phyloP scores from a whole-genome alignment of 2,113 vertebrate species.

The Beaufortia kweichowensis region DNA sequence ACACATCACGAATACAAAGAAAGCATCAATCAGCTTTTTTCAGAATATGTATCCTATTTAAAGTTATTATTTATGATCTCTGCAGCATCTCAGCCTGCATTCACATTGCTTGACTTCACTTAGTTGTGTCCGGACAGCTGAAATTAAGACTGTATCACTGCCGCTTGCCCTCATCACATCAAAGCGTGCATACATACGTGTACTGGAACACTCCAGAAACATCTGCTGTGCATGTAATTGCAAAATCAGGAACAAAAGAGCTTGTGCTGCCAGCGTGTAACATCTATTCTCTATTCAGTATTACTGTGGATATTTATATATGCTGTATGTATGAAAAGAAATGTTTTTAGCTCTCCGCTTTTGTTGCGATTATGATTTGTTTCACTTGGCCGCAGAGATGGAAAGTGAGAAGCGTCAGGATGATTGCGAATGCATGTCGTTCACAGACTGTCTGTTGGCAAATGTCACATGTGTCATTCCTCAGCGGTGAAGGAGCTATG shows the following conservation, averaged over 20 bases:
- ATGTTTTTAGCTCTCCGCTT: conserved; percentile 7
- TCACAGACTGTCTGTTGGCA: conserved; percentile 17
- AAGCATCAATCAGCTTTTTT: no score
- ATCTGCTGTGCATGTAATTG: conserved; percentile 5
- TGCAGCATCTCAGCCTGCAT: background rate
- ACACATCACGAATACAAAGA: no score
- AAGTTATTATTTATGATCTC: background rate
- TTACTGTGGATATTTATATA: conserved; percentile 1
- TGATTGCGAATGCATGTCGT: background rate
- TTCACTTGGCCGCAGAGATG: conserved; percentile 5
- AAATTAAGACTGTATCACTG: background rate
- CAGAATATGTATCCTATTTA: no score
- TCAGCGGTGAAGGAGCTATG: conserved; percentile 11
- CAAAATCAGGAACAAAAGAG: conserved; percentile 1
- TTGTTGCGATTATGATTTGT: conserved; percentile 17
- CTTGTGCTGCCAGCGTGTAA: background rate
- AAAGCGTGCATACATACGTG: conserved; percentile 10
- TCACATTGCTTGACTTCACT: background rate
- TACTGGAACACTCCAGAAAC: background rate
- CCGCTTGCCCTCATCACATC: conserved; percentile 12
- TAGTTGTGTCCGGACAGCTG: background rate
- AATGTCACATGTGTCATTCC: conserved; percentile 27
- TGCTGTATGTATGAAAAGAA: conserved; percentile 13
- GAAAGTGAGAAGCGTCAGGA: background rate
- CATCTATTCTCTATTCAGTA: background rate